Evolutionary conservation across 2,888 invertebrate species (phyloP), one percentile per base, ranked within the genome.

Genomic region (Ernsta delagoae): DNA sequence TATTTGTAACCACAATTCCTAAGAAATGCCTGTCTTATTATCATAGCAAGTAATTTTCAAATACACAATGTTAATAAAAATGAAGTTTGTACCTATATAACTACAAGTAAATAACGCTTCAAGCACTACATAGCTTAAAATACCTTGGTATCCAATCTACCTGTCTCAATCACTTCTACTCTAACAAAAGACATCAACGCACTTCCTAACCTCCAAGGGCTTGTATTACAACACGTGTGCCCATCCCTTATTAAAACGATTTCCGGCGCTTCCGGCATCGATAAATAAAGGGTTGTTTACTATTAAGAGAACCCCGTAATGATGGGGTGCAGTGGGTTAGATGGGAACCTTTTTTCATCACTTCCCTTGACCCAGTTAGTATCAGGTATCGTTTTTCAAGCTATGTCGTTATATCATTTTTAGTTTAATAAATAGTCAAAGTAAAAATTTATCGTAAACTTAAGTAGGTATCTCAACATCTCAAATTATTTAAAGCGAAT

Each of bases 201-300:
- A 57, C 57, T 48, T 62, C 61, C 50, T 50, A 39, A 31, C 59
- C 34, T 61, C 36, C 41, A 67, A 73, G 36, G 54, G 70, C 69
- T 75, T 75, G 73, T n/a, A 4, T 34, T 54, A 50, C 78, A 72
- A 76, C 78, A 78, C 77, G 79, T 78, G 78, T 76, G 74, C 72
- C 72, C 79, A 78, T 81, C 81, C 79, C 72, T 73, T 81, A 84
- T 84, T 78, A 77, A 77, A 79, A 75, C 82, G 78, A 85, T 85
- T 79, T 86, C 85, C 85, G 83, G 80, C 71, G 72, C 76, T 77
- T 78, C 79, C 79, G 81, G 77, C 77, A 72, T 70, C 62, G 74
- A 73, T 74, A 76, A 77, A 75, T 75, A 76, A 78, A 75, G 75
- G 79, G 72, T 77, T 75, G 69, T 70, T 71, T 78, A 74, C 75